Evolutionary conservation across 1,140 invertebrate species (phyloP).

Genomic region (Drosophila azteca): DNA sequence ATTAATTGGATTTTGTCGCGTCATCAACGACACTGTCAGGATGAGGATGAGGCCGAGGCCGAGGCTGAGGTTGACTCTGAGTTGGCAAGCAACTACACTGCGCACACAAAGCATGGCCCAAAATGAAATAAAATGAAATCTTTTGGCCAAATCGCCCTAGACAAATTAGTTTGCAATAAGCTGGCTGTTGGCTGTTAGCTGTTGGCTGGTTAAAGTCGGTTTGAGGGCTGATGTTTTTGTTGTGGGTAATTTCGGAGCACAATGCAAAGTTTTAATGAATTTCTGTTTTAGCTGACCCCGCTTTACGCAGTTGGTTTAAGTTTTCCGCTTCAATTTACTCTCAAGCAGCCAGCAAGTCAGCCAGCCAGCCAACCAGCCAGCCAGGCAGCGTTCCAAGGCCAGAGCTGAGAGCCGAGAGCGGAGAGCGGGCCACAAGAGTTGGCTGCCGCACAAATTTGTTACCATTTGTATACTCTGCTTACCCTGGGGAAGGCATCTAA

Average conservation of each 20-base stretch:
- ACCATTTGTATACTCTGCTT: slow-evolving; percentile 54
- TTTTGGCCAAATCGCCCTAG: slow-evolving; percentile 64
- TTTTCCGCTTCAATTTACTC: slow-evolving; percentile 59
- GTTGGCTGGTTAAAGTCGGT: slow-evolving; percentile 14
- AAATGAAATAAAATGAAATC: slow-evolving; percentile 37
- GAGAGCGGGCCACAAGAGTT: slow-evolving; percentile 18
- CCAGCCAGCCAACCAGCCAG: slow-evolving; percentile 1
- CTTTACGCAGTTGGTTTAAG: slow-evolving; percentile 62
- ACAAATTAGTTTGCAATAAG: slow-evolving; percentile 78
- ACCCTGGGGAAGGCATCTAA: background rate
- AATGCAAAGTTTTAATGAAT: slow-evolving; percentile 81
- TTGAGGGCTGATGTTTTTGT: slow-evolving; percentile 1
- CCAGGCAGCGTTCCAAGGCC: slow-evolving; percentile 1
- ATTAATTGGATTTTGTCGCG: slow-evolving; percentile 82
- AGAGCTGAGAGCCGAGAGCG: background rate
- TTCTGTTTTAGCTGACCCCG: slow-evolving; percentile 61
- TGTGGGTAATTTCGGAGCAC: slow-evolving; percentile 57
- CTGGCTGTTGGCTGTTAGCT: slow-evolving; percentile 9
- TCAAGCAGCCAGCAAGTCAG: background rate
- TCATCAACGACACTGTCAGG: slow-evolving; percentile 53
- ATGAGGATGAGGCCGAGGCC: background rate
- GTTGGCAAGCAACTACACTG: background rate
- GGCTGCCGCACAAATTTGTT: slow-evolving; percentile 46
- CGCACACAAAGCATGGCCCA: no score
- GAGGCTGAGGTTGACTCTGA: background rate